Base-by-base conservation (phyloP, 2,888 invertebrate genomes). In the Drosophila sordidula region DNA sequence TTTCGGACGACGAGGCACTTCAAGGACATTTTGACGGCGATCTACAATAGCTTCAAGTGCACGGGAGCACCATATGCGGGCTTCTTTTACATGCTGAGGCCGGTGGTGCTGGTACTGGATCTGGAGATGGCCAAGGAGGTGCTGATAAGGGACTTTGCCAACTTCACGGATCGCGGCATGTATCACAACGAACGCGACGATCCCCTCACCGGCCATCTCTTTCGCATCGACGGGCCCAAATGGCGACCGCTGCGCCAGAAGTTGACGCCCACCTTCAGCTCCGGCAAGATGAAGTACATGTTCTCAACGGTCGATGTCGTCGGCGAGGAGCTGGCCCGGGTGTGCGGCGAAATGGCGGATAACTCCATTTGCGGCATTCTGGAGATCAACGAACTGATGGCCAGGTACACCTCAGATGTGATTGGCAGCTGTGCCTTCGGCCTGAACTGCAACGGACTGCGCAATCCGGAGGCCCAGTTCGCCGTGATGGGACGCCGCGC, bases 241-340 rank as follows among this genome's bases (percentile, higher is more conserved):
- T 93, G 93, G 93, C 92, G 91, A 52, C 82, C 89, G 0, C 69
- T 93, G 46, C 84, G 93, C 22, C 75, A 90, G 0, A 93, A 93
- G 52, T 71, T 93, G 67, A 90, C 92, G 1, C 92, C 93, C 5
- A 92, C 92, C 0, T 94, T 93, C 70, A 92, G 91, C 1, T 90
- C 92, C 0, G 92, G 92, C 18, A 93, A 93, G 77, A 92, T 94
- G 90, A 93, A 92, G 75, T 82, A 75, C 12, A 93, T 93, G 92
- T 93, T 92, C 67, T 70, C 86, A 12, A 88, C 89, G 0, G 80
- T 93, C 2, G 62, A 82, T 0, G 62, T 47, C 0, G 73, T 91
- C 14, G 89, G 75, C 5, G 34, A 42, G 14, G 74, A 78, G 5
- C 64, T 90, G 12, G 73, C 65, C 0, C 18, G 61, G 6, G 70